A percentile compares a stretch with the other conserved stretches of the same genome.
phyloP scores from a whole-genome alignment of 2,113 vertebrate species.

The Deroptyus accipitrinus region DNA sequence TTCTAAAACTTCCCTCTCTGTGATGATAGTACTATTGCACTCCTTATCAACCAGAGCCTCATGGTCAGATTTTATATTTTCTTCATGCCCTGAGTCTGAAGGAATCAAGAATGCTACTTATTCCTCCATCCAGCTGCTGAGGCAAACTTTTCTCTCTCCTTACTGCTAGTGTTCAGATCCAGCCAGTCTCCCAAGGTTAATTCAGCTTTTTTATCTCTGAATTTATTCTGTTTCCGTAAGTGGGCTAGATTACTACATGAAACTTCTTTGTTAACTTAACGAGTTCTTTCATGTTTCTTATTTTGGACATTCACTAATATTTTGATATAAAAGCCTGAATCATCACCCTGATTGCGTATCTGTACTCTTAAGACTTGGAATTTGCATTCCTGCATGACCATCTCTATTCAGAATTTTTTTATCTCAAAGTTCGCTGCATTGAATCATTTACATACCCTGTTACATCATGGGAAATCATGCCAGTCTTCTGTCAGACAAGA shows the following conservation, averaged over 20 bases:
- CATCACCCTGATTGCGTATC: fast-evolving
- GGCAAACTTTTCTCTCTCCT: neutral
- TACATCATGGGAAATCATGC: constrained; percentile 15
- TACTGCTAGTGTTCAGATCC: neutral
- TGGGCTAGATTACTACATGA: neutral
- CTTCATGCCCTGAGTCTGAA: neutral
- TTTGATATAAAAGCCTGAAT: neutral
- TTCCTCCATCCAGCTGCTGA: neutral
- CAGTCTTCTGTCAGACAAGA: neutral
- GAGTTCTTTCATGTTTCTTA: neutral
- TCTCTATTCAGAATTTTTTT: neutral
- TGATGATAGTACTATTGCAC: neutral
- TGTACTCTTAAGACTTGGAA: neutral
- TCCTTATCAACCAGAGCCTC: neutral
- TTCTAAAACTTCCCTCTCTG: neutral
- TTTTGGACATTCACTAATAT: neutral
- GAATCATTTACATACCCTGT: neutral
- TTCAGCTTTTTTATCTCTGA: neutral
- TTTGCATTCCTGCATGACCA: neutral
- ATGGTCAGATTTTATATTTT: neutral
- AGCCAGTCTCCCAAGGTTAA: neutral
- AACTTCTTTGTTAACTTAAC: neutral
- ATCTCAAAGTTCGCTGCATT: neutral
- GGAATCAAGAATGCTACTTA: neutral
- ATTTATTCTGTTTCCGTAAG: neutral